Conservation (phyloP, 2,797 vertebrate species). For the Stomatorhinus walkeri region DNA sequence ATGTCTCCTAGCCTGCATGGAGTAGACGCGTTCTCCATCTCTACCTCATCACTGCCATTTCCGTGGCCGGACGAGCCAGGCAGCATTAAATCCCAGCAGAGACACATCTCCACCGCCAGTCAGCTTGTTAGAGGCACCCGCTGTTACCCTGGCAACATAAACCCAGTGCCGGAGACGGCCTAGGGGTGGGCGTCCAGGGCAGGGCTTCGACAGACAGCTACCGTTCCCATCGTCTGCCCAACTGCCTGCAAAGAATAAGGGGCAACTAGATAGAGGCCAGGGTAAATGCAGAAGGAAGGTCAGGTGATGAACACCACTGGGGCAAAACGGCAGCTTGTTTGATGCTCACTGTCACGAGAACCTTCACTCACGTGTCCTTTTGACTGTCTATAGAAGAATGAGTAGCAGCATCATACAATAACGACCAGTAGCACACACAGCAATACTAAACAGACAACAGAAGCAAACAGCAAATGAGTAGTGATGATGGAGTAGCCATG, state of each 20-base stretch:
- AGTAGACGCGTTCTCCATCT: not conserved
- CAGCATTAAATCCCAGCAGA: not conserved
- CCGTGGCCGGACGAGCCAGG: not conserved
- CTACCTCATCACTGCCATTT: not conserved
- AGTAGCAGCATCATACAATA: not conserved
- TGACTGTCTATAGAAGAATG: not conserved
- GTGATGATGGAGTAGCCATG: not conserved
- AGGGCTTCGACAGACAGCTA: not conserved
- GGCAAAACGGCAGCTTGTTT: not conserved
- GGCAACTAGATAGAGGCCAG: not conserved
- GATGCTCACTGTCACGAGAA: not conserved
- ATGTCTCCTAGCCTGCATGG: not conserved
- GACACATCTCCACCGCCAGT: not conserved
- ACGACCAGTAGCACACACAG: not conserved
- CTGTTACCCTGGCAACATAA: constrained; percentile 8
- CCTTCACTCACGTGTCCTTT: not conserved
- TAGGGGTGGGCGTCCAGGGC: not conserved
- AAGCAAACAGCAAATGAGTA: not conserved
- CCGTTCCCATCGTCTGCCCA: not conserved
- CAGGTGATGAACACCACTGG: not conserved
- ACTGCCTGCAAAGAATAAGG: not conserved
- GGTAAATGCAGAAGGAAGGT: not conserved
- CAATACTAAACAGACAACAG: not conserved
- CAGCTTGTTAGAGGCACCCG: not conserved
- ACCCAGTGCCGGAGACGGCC: not conserved